Evolutionary conservation across 2,888 invertebrate species (phyloP).

Genomic region (Malthinus seriepunctatus): DNA sequence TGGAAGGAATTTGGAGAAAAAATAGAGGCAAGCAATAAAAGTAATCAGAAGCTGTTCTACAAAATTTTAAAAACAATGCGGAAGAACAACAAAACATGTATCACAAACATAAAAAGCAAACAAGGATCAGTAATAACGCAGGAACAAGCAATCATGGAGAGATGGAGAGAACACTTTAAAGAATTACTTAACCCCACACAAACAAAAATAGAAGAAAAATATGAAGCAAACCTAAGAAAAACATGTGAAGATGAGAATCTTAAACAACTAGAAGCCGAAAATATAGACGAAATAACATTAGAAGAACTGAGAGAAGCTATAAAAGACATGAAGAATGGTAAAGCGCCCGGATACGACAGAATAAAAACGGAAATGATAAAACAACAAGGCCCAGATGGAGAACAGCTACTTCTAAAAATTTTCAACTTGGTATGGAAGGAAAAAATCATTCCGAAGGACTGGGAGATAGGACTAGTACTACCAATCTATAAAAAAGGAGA

Average conservation of each 20-base stretch:
- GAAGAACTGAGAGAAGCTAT: background rate
- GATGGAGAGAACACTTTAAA: too few species aligned
- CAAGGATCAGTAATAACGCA: background rate
- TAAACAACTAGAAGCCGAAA: background rate
- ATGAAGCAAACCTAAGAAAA: too few species aligned
- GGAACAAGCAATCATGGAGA: background rate
- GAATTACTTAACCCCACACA: too few species aligned
- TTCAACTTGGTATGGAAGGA: background rate
- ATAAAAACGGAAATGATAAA: background rate
- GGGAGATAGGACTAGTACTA: background rate
- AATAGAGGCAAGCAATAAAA: background rate
- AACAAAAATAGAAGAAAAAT: too few species aligned
- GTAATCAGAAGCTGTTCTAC: conserved; percentile 2
- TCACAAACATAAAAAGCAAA: background rate
- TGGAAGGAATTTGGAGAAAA: conserved; percentile 9
- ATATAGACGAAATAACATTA: background rate
- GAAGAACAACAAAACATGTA: background rate
- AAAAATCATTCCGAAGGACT: background rate
- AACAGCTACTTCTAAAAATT: background rate
- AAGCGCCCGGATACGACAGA: background rate
- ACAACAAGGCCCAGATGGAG: background rate
- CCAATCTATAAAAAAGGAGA: conserved; percentile 2
- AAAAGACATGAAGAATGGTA: background rate
- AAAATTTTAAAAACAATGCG: conserved; percentile 5
- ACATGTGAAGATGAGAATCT: background rate